phyloP scores from a whole-genome alignment of 2,888 invertebrate genomes.

The Caenorhabditis sp. region DNA sequence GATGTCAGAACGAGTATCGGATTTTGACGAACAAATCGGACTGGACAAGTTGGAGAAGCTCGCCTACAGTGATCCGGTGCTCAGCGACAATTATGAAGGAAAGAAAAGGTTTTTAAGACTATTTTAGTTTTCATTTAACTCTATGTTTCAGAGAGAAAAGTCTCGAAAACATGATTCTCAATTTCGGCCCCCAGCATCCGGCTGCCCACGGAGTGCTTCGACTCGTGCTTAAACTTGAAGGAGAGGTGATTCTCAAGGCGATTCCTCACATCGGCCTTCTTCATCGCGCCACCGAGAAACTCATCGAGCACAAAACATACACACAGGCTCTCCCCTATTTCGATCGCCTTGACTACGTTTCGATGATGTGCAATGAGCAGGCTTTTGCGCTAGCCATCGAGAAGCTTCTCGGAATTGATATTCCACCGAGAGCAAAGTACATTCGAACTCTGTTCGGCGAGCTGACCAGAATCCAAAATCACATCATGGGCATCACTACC shows the following conservation, averaged over 20 bases:
- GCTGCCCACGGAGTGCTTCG: constrained; percentile 95
- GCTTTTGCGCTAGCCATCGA: constrained; percentile 96
- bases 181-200: constrained; percentile 96
- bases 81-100: constrained; percentile 75
- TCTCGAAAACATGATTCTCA: constrained; percentile 91
- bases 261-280: constrained; percentile 98
- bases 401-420: constrained; percentile 90
- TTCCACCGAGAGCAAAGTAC: constrained; percentile 91
- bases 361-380: constrained; percentile 99
- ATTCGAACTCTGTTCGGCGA: constrained; percentile 96
- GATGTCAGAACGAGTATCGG: constrained; percentile 71
- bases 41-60: constrained; percentile 76
- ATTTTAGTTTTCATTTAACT: background rate
- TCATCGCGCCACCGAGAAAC: constrained; percentile 97
- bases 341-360: constrained; percentile 94
- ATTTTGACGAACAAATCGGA: constrained; percentile 74
- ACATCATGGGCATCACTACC: constrained; percentile 96
- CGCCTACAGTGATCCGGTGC: constrained; percentile 71
- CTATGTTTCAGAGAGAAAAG: constrained; percentile 87
- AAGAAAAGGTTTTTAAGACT: constrained; percentile 72
- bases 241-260: constrained; percentile 91
- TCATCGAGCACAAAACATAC: constrained; percentile 99
- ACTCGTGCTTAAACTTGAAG: constrained; percentile 91
- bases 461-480: constrained; percentile 95
- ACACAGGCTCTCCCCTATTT: constrained; percentile 98